A percentile compares a stretch with the other conserved stretches of the same genome.
Conservation (phyloP, 2,113 vertebrate genomes). For the Ophiodon elongatus region DNA sequence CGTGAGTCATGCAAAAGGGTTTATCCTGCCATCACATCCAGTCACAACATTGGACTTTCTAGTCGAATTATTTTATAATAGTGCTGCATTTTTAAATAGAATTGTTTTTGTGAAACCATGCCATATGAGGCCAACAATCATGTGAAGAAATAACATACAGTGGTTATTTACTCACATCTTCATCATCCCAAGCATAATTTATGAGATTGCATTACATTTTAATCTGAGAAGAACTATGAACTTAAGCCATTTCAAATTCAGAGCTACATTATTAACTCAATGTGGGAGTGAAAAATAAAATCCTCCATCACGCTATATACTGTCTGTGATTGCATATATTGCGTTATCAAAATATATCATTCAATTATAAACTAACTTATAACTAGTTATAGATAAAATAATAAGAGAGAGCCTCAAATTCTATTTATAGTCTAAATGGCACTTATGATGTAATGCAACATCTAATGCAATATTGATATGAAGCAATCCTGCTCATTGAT, state of each 20-base stretch:
- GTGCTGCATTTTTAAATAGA: constrained; percentile 31
- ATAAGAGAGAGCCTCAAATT: too few species aligned
- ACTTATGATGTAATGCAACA: background rate
- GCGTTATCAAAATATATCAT: background rate
- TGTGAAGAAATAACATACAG: background rate
- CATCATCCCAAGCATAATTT: background rate
- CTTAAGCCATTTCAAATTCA: background rate
- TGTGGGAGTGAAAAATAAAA: background rate
- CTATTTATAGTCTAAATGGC: too few species aligned
- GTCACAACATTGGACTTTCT: constrained; percentile 6
- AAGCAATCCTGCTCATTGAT: background rate
- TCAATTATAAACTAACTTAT: background rate
- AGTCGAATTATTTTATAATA: background rate
- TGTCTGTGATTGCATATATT: background rate
- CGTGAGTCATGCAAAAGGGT: background rate
- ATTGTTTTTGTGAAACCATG: background rate
- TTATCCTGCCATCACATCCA: constrained; percentile 21
- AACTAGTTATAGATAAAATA: background rate
- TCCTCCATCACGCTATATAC: background rate
- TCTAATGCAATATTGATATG: background rate
- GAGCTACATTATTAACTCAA: background rate
- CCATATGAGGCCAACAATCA: background rate
- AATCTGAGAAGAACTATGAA: background rate
- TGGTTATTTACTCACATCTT: background rate
- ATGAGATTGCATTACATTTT: constrained; percentile 11